Base-by-base conservation (phyloP, 2,888 invertebrate genomes). In the Antheraea yamamai region DNA sequence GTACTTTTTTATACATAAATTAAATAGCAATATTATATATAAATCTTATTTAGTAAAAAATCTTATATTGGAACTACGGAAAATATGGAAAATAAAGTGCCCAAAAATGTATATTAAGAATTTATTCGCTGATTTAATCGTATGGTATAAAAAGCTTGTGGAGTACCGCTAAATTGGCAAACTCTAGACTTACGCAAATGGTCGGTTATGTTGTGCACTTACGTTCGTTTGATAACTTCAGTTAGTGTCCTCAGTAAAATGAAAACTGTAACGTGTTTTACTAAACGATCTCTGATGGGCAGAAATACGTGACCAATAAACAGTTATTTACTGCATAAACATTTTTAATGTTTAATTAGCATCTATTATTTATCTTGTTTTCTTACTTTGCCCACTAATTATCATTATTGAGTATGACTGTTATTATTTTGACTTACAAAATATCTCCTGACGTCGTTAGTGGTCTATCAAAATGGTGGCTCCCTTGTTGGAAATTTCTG, bases 111-210 rank as follows among this genome's bases (percentile, higher is more conserved):
- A 61, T 23, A 55, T 20, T 8, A 23, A 23, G 23, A n/a, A 6
- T 66, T 30, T 16, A 14, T 26, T 6, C 6, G 26, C 16, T 66
- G 30, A 66, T 66, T 26, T 68, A 35, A 39, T 70, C 70, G 70
- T 70, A n/a, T n/a, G 70, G 35, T 70, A 39, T 39, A 70, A 70
- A 70, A n/a, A n/a, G 39, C 39, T 70, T 70, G 20, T 39, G 23
- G 35, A 70, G n/a, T n/a, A 70, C 70, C n/a, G 70, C 70, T 70
- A 70, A 70, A 35, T 70, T 70, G 35, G 70, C 70, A 70, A 39
- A 70, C 70, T 70, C 70, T 39, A 35, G 20, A 70, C 70, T n/a
- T 10, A 20, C 16, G n/a, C 8, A 14, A 30, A 66, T 30, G 39
- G 70, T 39, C n/a, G 39, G 70, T 35, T 70, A 18, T 70, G 70